A percentile compares a stretch with the other conserved stretches of the same genome.
phyloP scores from a whole-genome alignment of 2,888 invertebrate species.

The Spilarctia lutea region DNA sequence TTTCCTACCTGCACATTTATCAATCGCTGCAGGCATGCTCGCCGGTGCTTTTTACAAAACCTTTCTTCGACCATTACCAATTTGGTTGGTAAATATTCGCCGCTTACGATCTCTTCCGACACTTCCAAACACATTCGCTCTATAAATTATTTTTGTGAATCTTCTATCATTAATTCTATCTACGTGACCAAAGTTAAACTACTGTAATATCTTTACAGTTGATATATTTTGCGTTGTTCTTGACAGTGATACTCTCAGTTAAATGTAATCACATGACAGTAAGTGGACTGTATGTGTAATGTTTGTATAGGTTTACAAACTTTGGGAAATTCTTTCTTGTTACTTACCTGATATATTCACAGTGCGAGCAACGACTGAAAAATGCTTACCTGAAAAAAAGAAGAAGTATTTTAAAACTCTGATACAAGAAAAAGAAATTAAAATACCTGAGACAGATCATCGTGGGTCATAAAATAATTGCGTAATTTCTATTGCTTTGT shows the following conservation, averaged over 20 bases:
- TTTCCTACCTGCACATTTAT: no score
- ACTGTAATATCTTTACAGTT: neutral
- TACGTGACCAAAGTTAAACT: neutral
- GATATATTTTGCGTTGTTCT: slow-evolving; percentile 8
- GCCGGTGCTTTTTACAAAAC: no score
- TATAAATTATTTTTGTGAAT: no score
- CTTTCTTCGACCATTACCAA: no score
- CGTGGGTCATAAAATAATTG: no score
- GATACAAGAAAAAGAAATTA: neutral
- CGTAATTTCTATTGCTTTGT: no score
- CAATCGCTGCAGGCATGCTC: no score
- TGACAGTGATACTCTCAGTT: slow-evolving; percentile 14
- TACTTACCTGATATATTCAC: slow-evolving; percentile 16
- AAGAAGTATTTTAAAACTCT: neutral
- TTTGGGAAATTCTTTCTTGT: neutral
- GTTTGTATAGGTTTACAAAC: slow-evolving; percentile 13
- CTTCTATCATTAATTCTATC: no score
- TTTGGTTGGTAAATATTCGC: no score
- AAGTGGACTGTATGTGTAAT: slow-evolving; percentile 7
- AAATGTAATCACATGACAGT: slow-evolving; percentile 14
- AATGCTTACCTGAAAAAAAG: slow-evolving; percentile 40
- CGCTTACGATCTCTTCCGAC: no score
- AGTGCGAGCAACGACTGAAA: slow-evolving; percentile 1
- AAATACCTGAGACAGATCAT: no score
- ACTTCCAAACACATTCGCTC: no score